phyloP scores from a whole-genome alignment of 2,888 invertebrate genomes.

The Eupithecia inturbata region DNA sequence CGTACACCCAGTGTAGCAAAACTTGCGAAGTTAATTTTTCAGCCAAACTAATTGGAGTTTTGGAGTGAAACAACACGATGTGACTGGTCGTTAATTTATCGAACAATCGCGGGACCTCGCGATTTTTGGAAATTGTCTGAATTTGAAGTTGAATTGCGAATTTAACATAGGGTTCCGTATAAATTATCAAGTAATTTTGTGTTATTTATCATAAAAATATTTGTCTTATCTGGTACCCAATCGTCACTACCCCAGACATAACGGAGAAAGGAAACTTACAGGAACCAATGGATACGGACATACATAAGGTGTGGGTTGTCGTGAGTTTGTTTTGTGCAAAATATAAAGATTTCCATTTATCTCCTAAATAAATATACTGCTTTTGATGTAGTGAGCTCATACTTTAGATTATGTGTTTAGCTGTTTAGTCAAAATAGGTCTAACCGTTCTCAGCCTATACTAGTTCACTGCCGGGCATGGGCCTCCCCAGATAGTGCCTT shows the following conservation, averaged over 20 bases:
- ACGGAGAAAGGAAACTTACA: background rate
- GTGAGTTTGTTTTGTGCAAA: background rate
- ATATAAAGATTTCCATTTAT: no score
- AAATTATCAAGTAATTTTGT: background rate
- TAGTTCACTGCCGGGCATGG: no score
- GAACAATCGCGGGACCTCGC: constrained; percentile 18
- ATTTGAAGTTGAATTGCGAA: background rate
- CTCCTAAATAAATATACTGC: no score
- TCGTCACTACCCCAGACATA: background rate
- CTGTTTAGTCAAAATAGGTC: no score
- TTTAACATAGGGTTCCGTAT: background rate
- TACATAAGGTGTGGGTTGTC: background rate
- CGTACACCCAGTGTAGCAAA: background rate
- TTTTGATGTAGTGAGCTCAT: no score
- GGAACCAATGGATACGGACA: background rate
- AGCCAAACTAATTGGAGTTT: background rate
- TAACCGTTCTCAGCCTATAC: no score
- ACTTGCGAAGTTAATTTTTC: constrained; percentile 9
- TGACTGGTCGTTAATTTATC: constrained; percentile 29
- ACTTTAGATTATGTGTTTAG: no score
- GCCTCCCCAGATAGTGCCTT: no score
- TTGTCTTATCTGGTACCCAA: background rate
- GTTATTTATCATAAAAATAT: background rate
- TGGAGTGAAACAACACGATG: background rate
- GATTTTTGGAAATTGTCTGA: constrained; percentile 24